A percentile compares a stretch with the other conserved stretches of the same genome.
Evolutionary conservation across 1,140 invertebrate species (phyloP).

Genomic region (Macrobrachium rosenbergii): DNA sequence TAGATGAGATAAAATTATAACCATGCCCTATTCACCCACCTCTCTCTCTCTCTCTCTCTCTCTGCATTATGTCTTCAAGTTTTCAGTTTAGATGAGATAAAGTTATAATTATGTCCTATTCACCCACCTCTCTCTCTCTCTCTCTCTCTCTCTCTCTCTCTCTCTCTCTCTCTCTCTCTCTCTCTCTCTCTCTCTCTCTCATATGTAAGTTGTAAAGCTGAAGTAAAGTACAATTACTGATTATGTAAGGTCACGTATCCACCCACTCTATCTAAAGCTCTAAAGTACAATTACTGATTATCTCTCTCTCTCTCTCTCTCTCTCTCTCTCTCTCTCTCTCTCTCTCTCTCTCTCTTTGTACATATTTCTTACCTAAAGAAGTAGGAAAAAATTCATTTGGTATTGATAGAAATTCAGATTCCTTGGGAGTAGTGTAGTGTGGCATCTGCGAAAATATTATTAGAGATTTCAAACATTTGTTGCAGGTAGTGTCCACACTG

Average conservation of each 20-base stretch:
- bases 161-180: slow-evolving; percentile 16
- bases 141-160: slow-evolving; percentile 8
- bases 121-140: neutral
- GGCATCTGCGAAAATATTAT: no score
- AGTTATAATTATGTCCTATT: neutral
- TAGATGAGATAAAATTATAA: neutral
- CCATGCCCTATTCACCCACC: neutral
- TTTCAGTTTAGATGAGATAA: neutral
- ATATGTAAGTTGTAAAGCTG: no score
- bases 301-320: slow-evolving; percentile 3
- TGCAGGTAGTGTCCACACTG: no score
- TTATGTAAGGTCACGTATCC: no score
- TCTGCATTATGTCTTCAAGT: neutral
- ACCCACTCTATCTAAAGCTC: no score
- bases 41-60: neutral
- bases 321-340: slow-evolving; percentile 14
- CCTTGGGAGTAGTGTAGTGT: no score
- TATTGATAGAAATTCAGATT: neutral
- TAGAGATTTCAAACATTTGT: no score
- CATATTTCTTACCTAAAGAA: neutral
- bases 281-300: no score
- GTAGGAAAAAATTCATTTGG: no score
- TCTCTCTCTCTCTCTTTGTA: slow-evolving; percentile 5
- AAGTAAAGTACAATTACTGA: no score
- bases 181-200: slow-evolving; percentile 9